phyloP scores from a whole-genome alignment of 2,113 vertebrate species.

The Acrocephalus kingi region DNA sequence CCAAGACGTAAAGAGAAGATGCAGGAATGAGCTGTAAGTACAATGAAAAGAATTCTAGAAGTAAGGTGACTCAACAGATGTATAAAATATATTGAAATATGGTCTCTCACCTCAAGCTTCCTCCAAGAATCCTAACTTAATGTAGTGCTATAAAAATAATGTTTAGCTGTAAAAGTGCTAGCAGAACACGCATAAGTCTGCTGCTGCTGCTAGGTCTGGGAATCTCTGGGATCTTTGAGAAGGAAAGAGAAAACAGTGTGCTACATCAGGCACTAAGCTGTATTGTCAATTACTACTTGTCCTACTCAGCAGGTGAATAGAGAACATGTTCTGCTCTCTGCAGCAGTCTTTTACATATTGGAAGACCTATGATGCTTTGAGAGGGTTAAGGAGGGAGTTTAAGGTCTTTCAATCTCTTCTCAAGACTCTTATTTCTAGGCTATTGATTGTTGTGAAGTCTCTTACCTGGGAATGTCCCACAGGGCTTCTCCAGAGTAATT shows the following conservation, averaged over 20 bases:
- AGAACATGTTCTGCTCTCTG: neutral
- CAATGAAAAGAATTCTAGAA: neutral
- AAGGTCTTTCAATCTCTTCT: neutral
- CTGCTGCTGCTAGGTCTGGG: neutral
- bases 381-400: neutral
- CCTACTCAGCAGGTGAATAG: neutral
- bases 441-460: neutral
- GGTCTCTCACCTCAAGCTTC: neutral
- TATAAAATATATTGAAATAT: neutral
- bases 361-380: neutral
- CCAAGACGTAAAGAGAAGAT: neutral
- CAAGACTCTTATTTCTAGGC: neutral
- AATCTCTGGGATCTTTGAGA: neutral
- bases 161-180: conserved; percentile 14
- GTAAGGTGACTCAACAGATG: neutral
- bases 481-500: neutral
- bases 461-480: neutral
- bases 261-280: neutral
- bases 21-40: neutral
- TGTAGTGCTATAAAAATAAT: conserved; percentile 21
- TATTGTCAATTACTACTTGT: neutral
- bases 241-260: neutral
- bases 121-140: conserved; percentile 7
- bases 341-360: neutral
- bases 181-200: neutral